These are phyloP conservation scores for Mythimna vitellina DNA, from an alignment of 2,888 invertebrate species.

Conservation along the genomic window DNA sequence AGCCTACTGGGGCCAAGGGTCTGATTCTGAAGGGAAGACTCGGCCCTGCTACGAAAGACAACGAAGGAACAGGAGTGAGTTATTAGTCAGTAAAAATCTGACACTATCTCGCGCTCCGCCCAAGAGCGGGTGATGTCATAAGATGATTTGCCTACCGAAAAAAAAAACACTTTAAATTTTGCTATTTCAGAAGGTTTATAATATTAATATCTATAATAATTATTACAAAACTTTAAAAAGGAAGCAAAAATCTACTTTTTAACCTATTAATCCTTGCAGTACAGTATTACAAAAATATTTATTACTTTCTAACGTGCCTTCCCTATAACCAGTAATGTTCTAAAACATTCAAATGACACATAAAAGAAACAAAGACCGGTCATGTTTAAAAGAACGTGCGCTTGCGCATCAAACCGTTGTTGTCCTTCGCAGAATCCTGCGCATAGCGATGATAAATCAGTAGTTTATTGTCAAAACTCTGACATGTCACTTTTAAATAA, in stretches of 20 bases:
- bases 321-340: not conserved
- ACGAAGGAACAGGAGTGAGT: too few species aligned
- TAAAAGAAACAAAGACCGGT: constrained; percentile 59
- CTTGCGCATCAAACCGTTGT: constrained; percentile 49
- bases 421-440: constrained; percentile 69
- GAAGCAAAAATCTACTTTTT: not conserved
- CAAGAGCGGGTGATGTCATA: too few species aligned
- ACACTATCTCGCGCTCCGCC: too few species aligned
- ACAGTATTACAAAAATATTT: not conserved
- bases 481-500: constrained; percentile 38
- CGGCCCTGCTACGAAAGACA: too few species aligned
- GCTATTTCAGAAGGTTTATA: not conserved
- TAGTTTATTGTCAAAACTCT: constrained; percentile 40
- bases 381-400: constrained; percentile 59
- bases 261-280: not conserved
- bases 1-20: too few species aligned
- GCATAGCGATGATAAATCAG: constrained; percentile 55
- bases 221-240: too few species aligned
- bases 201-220: too few species aligned
- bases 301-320: not conserved
- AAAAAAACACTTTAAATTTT: too few species aligned
- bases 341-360: constrained; percentile 10
- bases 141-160: too few species aligned
- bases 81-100: too few species aligned
- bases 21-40: too few species aligned